Base-by-base conservation (phyloP, 2,888 invertebrate species). In the Drosophila melanocephala region DNA sequence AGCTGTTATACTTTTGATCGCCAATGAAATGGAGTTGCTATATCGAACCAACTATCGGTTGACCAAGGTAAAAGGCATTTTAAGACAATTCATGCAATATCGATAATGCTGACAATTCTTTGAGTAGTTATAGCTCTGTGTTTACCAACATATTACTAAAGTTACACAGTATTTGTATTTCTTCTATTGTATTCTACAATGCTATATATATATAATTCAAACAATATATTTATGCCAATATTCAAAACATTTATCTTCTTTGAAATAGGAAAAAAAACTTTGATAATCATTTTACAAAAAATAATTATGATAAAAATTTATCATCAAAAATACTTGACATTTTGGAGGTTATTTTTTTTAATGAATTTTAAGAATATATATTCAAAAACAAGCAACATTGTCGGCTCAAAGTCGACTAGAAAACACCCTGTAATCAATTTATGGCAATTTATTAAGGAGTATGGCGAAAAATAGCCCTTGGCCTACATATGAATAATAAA, bases 231-330 rank as follows among this genome's bases (percentile, higher is more conserved):
- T 10, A 52, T 42, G 33, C 6, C 19, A 37, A 51, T 2, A 22
- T 12, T 39, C 19, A 51, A 10, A n/a, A 19, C 14, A n/a, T 5
- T 32, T 61, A 53, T 57, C 26, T 10, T 26, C 22, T 53, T 53
- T 58, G 9, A 12, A 33, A n/a, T 57, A 22, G 1, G 14, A 26
- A 6, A 6, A 44, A 47, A 14, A 19, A 32, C 56, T 79, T 79
- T 79, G 57, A 70, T 59, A 77, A 59, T 47, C 57, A 52, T 56
- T 80, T 75, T 79, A 80, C 80, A 77, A 33, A 50, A 47, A 37
- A 28, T 22, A 47, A 47, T 47, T 22, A 16, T 26, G 51, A 22
- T 6, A 22, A 26, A 16, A 16, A 55, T 5, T 3, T 51, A 1
- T 9, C 50, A 30, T 32, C n/a, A 37, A 51, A 51, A 57, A 28